phyloP scores from a whole-genome alignment of 2,797 vertebrate genomes.

The Capromys pilorides region DNA sequence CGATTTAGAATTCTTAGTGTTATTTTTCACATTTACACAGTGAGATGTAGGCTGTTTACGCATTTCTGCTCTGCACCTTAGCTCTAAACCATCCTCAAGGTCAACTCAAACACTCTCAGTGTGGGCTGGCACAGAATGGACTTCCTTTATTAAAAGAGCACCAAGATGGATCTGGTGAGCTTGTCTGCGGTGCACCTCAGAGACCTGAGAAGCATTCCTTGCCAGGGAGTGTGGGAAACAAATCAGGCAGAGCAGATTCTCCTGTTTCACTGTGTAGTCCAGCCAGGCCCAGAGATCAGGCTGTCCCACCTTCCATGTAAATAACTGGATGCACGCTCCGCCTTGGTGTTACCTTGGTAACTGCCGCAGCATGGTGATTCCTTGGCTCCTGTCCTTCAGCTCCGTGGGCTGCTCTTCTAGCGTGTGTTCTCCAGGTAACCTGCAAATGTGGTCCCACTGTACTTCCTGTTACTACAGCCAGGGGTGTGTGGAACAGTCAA shows the following conservation, averaged over 20 bases:
- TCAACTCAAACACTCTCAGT: background rate
- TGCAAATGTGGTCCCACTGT: background rate
- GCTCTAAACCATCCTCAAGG: background rate
- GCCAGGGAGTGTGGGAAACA: background rate
- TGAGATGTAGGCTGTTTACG: background rate
- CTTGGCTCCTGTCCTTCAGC: background rate
- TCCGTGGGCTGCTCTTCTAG: rapidly evolving
- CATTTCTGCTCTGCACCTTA: background rate
- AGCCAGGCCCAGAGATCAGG: background rate
- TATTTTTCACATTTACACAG: background rate
- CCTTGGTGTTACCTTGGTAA: rapidly evolving
- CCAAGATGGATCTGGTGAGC: background rate
- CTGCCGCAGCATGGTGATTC: background rate
- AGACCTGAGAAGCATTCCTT: background rate
- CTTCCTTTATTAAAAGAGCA: conserved; percentile 2
- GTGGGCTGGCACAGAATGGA: background rate
- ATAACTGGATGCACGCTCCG: rapidly evolving
- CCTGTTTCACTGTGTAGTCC: background rate
- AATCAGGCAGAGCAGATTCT: background rate
- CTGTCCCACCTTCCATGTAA: background rate
- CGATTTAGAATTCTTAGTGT: background rate
- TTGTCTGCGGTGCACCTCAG: background rate
- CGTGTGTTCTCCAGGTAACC: background rate
- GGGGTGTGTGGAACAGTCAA: rapidly evolving
- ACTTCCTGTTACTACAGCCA: background rate